These are phyloP conservation scores for Tenodera sinensis DNA, from an alignment of 2,888 invertebrate genomes.

Conservation along the genomic window DNA sequence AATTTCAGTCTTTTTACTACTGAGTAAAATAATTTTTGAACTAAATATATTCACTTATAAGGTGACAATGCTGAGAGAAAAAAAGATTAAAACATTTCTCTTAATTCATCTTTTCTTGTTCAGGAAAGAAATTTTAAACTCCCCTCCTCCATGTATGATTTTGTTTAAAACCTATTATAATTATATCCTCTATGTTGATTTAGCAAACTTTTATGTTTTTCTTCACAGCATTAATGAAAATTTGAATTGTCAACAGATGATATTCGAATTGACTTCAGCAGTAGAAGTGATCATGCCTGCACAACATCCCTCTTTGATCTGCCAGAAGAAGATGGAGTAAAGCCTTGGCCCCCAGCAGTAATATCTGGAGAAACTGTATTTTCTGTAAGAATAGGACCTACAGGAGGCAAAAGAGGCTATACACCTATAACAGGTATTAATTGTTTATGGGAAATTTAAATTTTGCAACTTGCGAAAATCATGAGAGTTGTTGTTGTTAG, in stretches of 20 bases:
- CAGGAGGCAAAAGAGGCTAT: conserved; percentile 86
- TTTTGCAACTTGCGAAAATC: too few relatives aligned
- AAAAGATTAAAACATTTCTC: too few relatives aligned
- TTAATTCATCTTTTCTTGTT: too few relatives aligned
- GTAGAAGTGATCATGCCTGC: conserved; percentile 70
- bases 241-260: conserved; percentile 47
- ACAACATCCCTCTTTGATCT: conserved; percentile 60
- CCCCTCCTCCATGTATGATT: too few relatives aligned
- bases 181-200: background rate
- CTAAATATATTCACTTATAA: too few relatives aligned
- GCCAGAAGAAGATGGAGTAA: conserved; percentile 55
- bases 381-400: conserved; percentile 77
- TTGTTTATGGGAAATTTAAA: background rate
- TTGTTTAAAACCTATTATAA: too few relatives aligned
- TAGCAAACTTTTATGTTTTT: background rate
- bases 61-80: too few relatives aligned
- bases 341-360: conserved; percentile 66
- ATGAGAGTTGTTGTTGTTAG: too few relatives aligned
- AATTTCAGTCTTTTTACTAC: too few relatives aligned
- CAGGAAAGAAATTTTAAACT: too few relatives aligned
- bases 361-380: conserved; percentile 63
- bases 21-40: too few relatives aligned
- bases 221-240: background rate
- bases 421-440: conserved; percentile 73
- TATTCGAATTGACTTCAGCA: conserved; percentile 74